phyloP scores from a whole-genome alignment of 2,888 invertebrate species.

The Aphelenchoides bicaudatus region DNA sequence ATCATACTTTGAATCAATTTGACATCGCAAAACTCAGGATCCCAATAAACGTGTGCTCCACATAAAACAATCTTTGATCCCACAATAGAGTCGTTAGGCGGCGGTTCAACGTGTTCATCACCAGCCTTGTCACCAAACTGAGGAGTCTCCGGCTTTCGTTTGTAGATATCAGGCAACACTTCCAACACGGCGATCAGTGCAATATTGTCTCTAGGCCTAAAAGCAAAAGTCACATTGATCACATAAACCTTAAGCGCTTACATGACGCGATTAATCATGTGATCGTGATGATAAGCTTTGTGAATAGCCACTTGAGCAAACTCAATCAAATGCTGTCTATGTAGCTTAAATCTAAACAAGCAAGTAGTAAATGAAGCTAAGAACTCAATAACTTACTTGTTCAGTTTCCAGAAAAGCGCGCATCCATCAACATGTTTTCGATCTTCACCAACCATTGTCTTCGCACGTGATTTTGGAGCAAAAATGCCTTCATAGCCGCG shows the following conservation, averaged over 20 bases:
- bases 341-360: conserved; percentile 76
- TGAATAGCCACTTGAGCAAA: conserved; percentile 78
- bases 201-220: conserved; percentile 98
- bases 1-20: conserved; percentile 99
- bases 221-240: too few relatives aligned
- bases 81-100: conserved; percentile 67
- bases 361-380: neutral
- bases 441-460: conserved; percentile 94
- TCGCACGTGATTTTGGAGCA: conserved; percentile 93
- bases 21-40: conserved; percentile 98
- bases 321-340: conserved; percentile 93
- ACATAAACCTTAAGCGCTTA: too few relatives aligned
- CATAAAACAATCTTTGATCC: conserved; percentile 84
- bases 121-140: neutral
- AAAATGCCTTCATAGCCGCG: conserved; percentile 82
- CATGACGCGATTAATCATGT: conserved; percentile 74
- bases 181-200: conserved; percentile 79
- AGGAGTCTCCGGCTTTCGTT: conserved; percentile 3
- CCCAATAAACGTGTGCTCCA: conserved; percentile 99
- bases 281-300: conserved; percentile 93
- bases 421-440: conserved; percentile 97
- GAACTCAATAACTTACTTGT: conserved; percentile 61
- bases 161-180: conserved; percentile 12
- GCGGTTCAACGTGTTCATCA: conserved; percentile 14
- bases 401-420: conserved; percentile 83